Conservation (phyloP, 1,140 invertebrate species). For the Ganaspis sp. region DNA sequence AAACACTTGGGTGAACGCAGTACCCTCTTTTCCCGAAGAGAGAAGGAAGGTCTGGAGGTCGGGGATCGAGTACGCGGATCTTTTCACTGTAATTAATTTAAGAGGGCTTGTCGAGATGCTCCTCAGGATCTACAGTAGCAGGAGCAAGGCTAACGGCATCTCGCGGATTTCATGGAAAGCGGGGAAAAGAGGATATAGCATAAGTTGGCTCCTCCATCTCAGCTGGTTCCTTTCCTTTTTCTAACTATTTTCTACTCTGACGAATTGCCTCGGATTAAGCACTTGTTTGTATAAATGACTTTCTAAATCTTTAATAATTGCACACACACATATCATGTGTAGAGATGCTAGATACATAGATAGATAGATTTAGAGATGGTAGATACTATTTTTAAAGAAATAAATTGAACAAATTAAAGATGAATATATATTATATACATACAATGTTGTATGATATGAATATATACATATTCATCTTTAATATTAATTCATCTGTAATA, state of each 20-base stretch:
- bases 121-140: constrained; percentile 52
- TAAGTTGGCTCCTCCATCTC: constrained; percentile 28
- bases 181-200: constrained; percentile 29
- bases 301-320: no score
- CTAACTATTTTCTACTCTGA: background rate
- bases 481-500: no score
- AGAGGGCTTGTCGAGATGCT: constrained; percentile 66
- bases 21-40: constrained; percentile 50
- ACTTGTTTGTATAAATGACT: no score
- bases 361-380: no score
- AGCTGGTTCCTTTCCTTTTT: constrained; percentile 1
- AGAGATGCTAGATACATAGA: no score
- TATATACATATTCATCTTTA: no score
- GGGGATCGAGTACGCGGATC: constrained; percentile 65
- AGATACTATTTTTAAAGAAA: no score
- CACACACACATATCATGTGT: no score
- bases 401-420: no score
- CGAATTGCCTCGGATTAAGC: background rate
- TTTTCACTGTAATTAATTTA: constrained; percentile 73
- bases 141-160: constrained; percentile 46
- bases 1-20: constrained; percentile 59
- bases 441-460: no score
- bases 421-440: no score
- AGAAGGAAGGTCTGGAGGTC: constrained; percentile 36
- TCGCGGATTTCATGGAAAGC: constrained; percentile 44